These are phyloP conservation scores for Paralichthys olivaceus DNA, from an alignment of 2,113 vertebrate species.

Conservation along the genomic window DNA sequence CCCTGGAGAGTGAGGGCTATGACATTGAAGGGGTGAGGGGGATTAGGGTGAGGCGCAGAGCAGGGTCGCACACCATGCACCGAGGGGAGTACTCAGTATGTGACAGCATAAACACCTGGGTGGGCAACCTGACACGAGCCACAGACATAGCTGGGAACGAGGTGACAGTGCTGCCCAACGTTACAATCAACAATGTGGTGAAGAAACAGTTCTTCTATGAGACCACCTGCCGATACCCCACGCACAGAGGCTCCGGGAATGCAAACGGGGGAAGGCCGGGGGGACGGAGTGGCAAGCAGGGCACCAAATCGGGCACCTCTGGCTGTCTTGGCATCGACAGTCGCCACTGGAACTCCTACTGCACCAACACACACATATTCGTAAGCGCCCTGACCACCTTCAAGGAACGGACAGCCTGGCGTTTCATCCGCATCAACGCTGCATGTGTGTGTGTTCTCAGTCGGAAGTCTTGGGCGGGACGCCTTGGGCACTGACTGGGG, in stretches of 20 bases:
- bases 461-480: slow-evolving; percentile 88
- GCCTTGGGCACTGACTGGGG: slow-evolving; percentile 81
- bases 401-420: slow-evolving; percentile 91
- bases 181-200: slow-evolving; percentile 92
- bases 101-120: slow-evolving; percentile 94
- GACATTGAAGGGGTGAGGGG: slow-evolving; percentile 82
- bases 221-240: slow-evolving; percentile 91
- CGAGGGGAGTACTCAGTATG: slow-evolving; percentile 97
- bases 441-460: slow-evolving; percentile 97
- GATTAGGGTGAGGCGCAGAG: slow-evolving; percentile 83
- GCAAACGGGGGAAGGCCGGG: slow-evolving; percentile 49
- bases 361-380: slow-evolving; percentile 96
- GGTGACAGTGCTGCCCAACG: slow-evolving; percentile 92
- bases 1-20: slow-evolving; percentile 61
- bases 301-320: slow-evolving; percentile 71
- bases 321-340: slow-evolving; percentile 95
- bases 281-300: slow-evolving; percentile 55
- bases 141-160: slow-evolving; percentile 94
- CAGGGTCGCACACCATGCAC: slow-evolving; percentile 85
- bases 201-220: slow-evolving; percentile 97
- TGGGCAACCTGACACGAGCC: slow-evolving; percentile 91
- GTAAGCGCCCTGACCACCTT: slow-evolving; percentile 93
- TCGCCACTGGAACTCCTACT: slow-evolving; percentile 98
- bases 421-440: slow-evolving; percentile 94
- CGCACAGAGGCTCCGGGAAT: slow-evolving; percentile 82